Conservation (phyloP, 1,140 invertebrate genomes). For the Aporrectodea caliginosa region DNA sequence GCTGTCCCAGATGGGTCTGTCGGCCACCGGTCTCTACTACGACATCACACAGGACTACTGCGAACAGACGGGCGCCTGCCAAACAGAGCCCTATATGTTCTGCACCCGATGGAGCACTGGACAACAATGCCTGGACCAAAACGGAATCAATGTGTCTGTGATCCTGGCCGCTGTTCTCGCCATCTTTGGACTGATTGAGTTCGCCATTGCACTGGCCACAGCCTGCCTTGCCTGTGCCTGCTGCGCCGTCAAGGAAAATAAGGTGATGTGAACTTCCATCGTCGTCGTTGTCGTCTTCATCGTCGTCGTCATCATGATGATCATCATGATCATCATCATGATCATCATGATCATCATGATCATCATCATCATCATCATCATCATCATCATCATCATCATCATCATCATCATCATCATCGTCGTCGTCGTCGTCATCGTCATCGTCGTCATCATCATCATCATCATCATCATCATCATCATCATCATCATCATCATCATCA, state of each 20-base stretch:
- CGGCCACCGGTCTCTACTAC: background rate
- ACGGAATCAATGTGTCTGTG: background rate
- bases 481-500: constrained; percentile 21
- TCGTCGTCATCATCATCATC: constrained; percentile 7
- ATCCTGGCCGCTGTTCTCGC: background rate
- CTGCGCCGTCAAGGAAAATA: background rate
- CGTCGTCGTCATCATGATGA: background rate
- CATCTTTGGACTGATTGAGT: background rate
- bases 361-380: background rate
- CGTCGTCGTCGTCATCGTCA: background rate
- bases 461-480: constrained; percentile 18
- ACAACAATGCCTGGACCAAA: background rate
- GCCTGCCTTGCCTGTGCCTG: background rate
- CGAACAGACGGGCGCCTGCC: background rate
- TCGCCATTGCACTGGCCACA: background rate
- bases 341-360: background rate
- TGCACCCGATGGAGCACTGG: background rate
- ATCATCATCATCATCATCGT: background rate
- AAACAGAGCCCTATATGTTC: background rate
- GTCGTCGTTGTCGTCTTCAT: background rate
- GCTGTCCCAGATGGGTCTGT: background rate
- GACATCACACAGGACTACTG: background rate
- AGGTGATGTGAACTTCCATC: background rate
- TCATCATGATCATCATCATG: background rate
- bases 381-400: background rate